A percentile compares a stretch with the other conserved stretches of the same genome.
Conservation (phyloP, 2,888 invertebrate genomes). For the Rosalia funebris region DNA sequence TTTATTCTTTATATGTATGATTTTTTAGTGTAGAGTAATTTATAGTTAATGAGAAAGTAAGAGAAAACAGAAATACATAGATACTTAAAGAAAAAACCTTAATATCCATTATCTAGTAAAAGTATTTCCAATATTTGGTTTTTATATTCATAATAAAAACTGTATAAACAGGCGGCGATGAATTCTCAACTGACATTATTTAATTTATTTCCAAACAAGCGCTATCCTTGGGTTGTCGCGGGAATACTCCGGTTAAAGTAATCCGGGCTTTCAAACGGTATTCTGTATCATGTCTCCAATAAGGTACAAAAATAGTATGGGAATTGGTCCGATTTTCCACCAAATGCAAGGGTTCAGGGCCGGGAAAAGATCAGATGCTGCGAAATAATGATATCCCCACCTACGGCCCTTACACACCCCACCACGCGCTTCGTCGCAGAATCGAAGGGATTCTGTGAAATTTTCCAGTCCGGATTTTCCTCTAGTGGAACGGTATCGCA, state of each 20-base stretch:
- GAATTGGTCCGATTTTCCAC: constrained; percentile 47
- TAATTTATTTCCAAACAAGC: background rate
- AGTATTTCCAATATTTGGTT: too few species aligned
- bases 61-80: too few species aligned
- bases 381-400: constrained; percentile 60
- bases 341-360: constrained; percentile 53
- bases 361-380: constrained; percentile 60
- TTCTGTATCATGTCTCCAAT: constrained; percentile 30
- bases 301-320: constrained; percentile 42
- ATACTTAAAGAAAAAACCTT: too few species aligned
- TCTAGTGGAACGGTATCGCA: constrained; percentile 49
- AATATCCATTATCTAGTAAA: too few species aligned
- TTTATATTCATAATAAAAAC: too few species aligned
- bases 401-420: constrained; percentile 49
- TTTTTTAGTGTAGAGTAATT: too few species aligned
- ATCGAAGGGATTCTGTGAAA: constrained; percentile 53
- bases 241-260: constrained; percentile 12
- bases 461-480: constrained; percentile 58
- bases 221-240: background rate
- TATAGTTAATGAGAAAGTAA: too few species aligned
- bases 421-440: constrained; percentile 55
- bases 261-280: constrained; percentile 7
- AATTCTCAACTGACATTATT: too few species aligned
- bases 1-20: too few species aligned
- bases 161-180: too few species aligned